A percentile compares a stretch with the other conserved stretches of the same genome.
Evolutionary conservation across 1,140 invertebrate genomes (phyloP).

Genomic region (Wasmannia auropunctata): DNA sequence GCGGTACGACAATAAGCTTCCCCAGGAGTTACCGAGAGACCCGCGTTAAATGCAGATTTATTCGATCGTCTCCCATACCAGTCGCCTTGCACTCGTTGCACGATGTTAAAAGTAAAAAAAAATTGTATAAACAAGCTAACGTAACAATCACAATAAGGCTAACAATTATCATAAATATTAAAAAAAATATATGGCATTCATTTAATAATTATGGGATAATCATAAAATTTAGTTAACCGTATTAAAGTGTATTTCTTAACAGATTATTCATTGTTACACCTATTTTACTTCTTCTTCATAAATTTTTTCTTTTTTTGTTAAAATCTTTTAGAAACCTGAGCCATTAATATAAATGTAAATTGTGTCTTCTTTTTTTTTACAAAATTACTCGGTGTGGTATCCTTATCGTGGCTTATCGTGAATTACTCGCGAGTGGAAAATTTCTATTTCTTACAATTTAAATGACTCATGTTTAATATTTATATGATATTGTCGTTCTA

Average conservation of each 20-base stretch:
- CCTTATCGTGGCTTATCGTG: not conserved
- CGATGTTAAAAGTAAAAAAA: conserved; percentile 2
- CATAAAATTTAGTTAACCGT: not conserved
- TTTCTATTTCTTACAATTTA: not conserved
- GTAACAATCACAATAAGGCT: not conserved
- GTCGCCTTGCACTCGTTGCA: not conserved
- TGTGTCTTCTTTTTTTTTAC: not conserved
- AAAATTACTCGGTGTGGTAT: not conserved
- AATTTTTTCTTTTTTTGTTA: not conserved
- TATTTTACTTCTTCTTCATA: not conserved
- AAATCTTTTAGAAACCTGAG: not conserved
- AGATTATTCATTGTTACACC: too few species aligned
- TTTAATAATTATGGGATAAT: not conserved
- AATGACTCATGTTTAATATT: conserved; percentile 51
- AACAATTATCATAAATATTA: not conserved
- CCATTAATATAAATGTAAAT: not conserved
- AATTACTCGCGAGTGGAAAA: not conserved
- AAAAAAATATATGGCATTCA: not conserved
- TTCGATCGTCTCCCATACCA: conserved; percentile 7
- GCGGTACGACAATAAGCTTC: conserved; percentile 39
- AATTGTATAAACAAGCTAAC: not conserved
- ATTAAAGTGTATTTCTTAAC: not conserved
- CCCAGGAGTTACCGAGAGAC: conserved; percentile 12
- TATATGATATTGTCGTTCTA: not conserved
- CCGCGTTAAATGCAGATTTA: conserved; percentile 44